phyloP scores from a whole-genome alignment of 2,888 invertebrate species.

The Drosophila robusta region DNA sequence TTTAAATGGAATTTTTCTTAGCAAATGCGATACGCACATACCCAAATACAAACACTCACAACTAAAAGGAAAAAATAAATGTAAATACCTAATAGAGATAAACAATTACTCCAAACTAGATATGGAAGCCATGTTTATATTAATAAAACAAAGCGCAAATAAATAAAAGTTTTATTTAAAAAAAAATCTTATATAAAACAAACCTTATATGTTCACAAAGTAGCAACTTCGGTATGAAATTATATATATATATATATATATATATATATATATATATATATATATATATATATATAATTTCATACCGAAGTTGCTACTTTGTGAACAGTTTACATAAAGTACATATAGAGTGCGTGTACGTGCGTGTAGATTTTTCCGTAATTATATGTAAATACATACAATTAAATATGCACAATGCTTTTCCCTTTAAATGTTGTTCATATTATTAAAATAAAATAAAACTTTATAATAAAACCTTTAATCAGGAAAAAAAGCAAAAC shows the following conservation, averaged over 20 bases:
- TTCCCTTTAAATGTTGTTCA: conserved; percentile 45
- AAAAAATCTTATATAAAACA: background rate
- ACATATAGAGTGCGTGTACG: conserved; percentile 2
- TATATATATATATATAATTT: conserved; percentile 3
- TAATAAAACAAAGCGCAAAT: conserved; percentile 26
- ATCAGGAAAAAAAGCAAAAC: conserved; percentile 8
- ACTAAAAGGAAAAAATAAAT: conserved; percentile 14
- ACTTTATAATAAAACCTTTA: conserved; percentile 4
- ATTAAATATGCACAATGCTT: conserved; percentile 28
- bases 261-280: background rate
- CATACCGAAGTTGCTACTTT: conserved; percentile 16
- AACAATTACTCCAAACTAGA: conserved; percentile 12
- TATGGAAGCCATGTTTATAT: conserved; percentile 26
- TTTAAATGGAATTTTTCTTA: conserved; percentile 31
- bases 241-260: conserved; percentile 1
- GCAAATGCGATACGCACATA: conserved; percentile 54
- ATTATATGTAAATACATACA: conserved; percentile 25
- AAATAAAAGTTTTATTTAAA: conserved; percentile 29
- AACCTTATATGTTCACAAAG: conserved; percentile 1
- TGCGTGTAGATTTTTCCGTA: conserved; percentile 8
- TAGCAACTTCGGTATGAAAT: conserved; percentile 14
- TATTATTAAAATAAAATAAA: conserved; percentile 24
- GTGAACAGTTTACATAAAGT: conserved; percentile 25
- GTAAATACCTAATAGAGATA: conserved; percentile 37
- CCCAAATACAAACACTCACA: conserved; percentile 13